Base-by-base conservation (phyloP, 2,888 invertebrate species). In the Brachylomia viminalis region DNA sequence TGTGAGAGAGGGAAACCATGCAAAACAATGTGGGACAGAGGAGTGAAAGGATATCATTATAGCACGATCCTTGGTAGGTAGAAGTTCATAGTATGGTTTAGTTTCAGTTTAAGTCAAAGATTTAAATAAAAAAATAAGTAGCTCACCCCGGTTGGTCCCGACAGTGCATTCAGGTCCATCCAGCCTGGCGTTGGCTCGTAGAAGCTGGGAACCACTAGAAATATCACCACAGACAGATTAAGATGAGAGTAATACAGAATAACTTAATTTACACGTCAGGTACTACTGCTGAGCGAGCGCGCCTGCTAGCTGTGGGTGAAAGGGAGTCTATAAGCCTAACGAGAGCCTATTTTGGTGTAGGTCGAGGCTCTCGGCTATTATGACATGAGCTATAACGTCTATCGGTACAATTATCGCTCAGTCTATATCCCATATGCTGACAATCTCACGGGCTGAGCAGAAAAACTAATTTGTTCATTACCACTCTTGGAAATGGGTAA, bases 181-280 rank as follows among this genome's bases (percentile, higher is more conserved):
- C 81, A 82, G 0, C 81, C 83, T 11, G 81, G 81, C 4, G 0
- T 33, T 1, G 81, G 88, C 33, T 88, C 88, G 11, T 38, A 30
- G 56, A 66, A 79, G 2, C 80, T 66, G 8, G 79, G 71, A 15
- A 80, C 66, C 11, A 87, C 86, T 87, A 80, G 13, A 86, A 82
- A 56, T 45, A 58, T 42, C 45, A 75, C 27, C 33, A 33, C 23
- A 66, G 5, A 67, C 11, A 77, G n/a, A n/a, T 45, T 5, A 33
- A 56, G 4, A 52, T 13, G 15, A 62, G 62, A 38, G 17, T n/a
- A 62, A 42, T 10, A 38, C 38, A n/a, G 15, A 42, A 62, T 42
- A 8, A 62, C 23, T 11, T 58, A 27, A 23, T 61, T 33, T 6
- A 23, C 13, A 23, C 13, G 7, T 33, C 13, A 20, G 30, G 30